A percentile compares a stretch with the other conserved stretches of the same genome.
phyloP scores from a whole-genome alignment of 2,113 vertebrate genomes.

The Leucosticte australis region DNA sequence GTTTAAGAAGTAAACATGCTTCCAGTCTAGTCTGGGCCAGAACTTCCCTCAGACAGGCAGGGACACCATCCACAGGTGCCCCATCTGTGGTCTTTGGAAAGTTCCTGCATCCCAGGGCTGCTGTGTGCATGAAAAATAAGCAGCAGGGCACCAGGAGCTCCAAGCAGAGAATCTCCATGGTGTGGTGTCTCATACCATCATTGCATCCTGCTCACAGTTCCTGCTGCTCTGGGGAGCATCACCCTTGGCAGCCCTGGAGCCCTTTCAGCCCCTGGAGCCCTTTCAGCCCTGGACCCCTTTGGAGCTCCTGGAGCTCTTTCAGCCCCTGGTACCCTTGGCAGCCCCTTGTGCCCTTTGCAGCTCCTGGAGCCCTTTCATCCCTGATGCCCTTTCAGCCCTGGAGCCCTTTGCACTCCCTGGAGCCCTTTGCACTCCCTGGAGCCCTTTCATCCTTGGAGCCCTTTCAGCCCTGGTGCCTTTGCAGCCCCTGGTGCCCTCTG shows the following conservation, averaged over 20 bases:
- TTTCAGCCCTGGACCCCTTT: neutral
- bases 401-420: no score
- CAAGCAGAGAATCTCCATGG: accelerated
- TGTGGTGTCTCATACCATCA: accelerated
- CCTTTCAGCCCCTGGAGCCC: neutral
- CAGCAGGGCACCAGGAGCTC: neutral
- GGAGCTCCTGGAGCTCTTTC: neutral
- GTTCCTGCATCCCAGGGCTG: neutral
- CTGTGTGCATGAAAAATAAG: no score
- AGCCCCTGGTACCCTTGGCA: neutral
- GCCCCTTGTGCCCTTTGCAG: accelerated
- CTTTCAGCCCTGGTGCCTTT: no score
- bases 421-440: no score
- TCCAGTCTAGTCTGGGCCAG: neutral
- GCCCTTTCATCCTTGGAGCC: no score
- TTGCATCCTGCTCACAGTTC: neutral
- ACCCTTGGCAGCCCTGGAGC: accelerated
- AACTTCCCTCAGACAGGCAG: neutral
- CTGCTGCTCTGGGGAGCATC: accelerated
- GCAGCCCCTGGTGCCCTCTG: neutral
- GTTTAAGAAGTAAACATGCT: accelerated
- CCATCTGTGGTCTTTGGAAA: neutral
- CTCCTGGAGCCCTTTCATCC: no score
- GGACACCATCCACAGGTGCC: neutral
- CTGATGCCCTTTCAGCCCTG: no score